phyloP scores from a whole-genome alignment of 2,888 invertebrate species.

The Sinelater perroti region DNA sequence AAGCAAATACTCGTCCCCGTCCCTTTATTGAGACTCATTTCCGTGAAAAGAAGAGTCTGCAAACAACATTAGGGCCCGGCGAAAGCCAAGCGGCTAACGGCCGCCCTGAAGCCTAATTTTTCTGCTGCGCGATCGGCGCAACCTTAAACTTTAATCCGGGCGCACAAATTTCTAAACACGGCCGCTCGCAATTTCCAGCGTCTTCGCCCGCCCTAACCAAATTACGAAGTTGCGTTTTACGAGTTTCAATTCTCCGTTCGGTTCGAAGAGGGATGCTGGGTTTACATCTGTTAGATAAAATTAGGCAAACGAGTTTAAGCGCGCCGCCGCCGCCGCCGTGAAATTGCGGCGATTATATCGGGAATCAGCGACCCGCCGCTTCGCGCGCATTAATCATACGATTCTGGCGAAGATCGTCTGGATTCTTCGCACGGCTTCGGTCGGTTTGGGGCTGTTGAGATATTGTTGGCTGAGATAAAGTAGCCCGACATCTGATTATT shows the following conservation, averaged over 20 bases:
- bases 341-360: conserved; percentile 24
- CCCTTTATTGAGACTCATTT: no score
- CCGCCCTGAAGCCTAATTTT: conserved; percentile 14
- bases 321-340: conserved; percentile 28
- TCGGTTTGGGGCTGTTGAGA: no score
- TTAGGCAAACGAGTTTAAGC: conserved; percentile 33
- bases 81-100: conserved; percentile 4
- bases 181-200: conserved; percentile 28
- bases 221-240: conserved; percentile 37
- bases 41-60: no score
- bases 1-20: no score
- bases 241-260: conserved; percentile 31
- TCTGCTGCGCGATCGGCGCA: conserved; percentile 20
- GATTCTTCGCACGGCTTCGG: not conserved
- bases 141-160: conserved; percentile 30
- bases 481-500: no score
- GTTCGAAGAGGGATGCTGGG: conserved; percentile 28
- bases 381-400: conserved; percentile 27
- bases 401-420: not conserved
- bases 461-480: no score
- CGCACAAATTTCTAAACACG: conserved; percentile 32
- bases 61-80: not conserved
- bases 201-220: conserved; percentile 32
- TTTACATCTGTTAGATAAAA: conserved; percentile 34
- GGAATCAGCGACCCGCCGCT: conserved; percentile 14